phyloP scores from a whole-genome alignment of 2,113 vertebrate species.

The Cyanistes caeruleus region DNA sequence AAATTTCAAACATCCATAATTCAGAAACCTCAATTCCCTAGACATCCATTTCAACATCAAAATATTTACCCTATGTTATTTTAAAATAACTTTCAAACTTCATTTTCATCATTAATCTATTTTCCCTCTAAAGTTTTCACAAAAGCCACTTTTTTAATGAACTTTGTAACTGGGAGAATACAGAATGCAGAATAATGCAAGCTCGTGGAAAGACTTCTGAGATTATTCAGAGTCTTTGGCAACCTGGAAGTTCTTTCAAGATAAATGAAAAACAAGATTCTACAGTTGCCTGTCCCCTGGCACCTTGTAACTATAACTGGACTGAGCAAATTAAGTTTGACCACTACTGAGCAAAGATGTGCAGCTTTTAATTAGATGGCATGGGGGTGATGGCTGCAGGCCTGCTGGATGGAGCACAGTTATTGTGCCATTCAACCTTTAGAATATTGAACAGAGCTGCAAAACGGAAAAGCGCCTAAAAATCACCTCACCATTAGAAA shows the following conservation, averaged over 20 bases:
- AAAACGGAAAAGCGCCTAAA: not conserved
- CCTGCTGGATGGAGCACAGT: not conserved
- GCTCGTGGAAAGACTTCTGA: not conserved
- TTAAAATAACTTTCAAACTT: not conserved
- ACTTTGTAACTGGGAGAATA: not conserved
- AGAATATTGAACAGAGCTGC: not conserved
- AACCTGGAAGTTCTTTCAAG: not conserved
- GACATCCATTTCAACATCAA: not conserved
- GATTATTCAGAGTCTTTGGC: not conserved
- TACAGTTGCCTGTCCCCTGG: not conserved
- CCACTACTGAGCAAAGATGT: not conserved
- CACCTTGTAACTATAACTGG: not conserved
- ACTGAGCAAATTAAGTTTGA: not conserved
- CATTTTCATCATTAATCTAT: not conserved
- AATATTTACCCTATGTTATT: not conserved
- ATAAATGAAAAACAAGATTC: not conserved
- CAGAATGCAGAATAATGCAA: not conserved
- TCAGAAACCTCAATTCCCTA: not conserved
- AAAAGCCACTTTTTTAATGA: not conserved
- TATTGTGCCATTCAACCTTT: not conserved
- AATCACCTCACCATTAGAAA: not conserved
- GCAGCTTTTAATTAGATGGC: constrained; percentile 4
- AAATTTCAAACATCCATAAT: not conserved
- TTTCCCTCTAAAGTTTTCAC: not conserved
- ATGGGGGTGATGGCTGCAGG: not conserved